A percentile compares a stretch with the other conserved stretches of the same genome.
phyloP scores from a whole-genome alignment of 1,140 invertebrate species.

The Odontomachus brunneus region DNA sequence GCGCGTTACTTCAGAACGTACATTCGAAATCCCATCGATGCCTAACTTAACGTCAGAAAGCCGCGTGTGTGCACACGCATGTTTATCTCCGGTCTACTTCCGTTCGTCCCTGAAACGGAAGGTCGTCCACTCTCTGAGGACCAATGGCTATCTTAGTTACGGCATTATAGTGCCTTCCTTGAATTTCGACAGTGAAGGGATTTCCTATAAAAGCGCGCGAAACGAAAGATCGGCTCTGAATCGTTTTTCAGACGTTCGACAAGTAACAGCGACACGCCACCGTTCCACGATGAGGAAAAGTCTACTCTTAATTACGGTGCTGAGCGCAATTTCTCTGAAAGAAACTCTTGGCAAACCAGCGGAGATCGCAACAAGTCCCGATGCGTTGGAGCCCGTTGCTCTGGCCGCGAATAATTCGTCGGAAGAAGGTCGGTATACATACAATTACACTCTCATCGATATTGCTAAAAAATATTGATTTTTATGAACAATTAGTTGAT shows the following conservation, averaged over 20 bases:
- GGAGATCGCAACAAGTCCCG: not conserved
- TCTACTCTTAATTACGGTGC: not conserved
- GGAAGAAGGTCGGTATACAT: slow-evolving; percentile 39
- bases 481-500: not conserved
- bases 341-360: slow-evolving; percentile 36
- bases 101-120: slow-evolving; percentile 73
- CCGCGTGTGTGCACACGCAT: not conserved
- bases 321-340: slow-evolving; percentile 27
- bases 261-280: slow-evolving; percentile 18
- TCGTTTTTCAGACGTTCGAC: slow-evolving; percentile 14
- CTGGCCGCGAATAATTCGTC: not conserved
- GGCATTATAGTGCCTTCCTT: slow-evolving; percentile 35
- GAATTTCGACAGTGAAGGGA: slow-evolving; percentile 63
- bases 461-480: not conserved
- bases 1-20: not conserved
- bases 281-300: slow-evolving; percentile 26
- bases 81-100: slow-evolving; percentile 59
- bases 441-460: slow-evolving; percentile 21
- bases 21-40: not conserved
- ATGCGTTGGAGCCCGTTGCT: slow-evolving; percentile 7
- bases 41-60: slow-evolving; percentile 11
- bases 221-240: slow-evolving; percentile 9
- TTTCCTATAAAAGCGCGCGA: slow-evolving; percentile 69
- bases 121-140: slow-evolving; percentile 69
- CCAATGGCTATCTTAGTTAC: slow-evolving; percentile 14